These are phyloP conservation scores for Pseudanteris insignis DNA, from an alignment of 2,888 invertebrate species.

Conservation along the genomic window DNA sequence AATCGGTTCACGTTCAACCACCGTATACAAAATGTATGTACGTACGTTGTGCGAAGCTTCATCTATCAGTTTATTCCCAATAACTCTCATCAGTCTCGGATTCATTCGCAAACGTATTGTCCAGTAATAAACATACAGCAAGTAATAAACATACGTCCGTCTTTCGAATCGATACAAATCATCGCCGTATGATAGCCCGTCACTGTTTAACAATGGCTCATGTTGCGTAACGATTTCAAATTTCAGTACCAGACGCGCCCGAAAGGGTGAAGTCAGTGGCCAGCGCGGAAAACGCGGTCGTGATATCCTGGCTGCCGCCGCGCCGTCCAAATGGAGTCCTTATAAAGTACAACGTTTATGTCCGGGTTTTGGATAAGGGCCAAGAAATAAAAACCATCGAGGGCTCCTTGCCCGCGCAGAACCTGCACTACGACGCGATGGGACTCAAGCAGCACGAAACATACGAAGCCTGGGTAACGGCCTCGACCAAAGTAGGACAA, in stretches of 20 bases:
- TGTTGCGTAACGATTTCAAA: constrained; percentile 10
- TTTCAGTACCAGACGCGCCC: constrained; percentile 71
- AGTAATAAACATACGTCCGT: no score
- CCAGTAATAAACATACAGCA: no score
- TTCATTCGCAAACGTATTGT: no score
- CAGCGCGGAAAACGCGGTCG: constrained; percentile 70
- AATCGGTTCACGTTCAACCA: no score
- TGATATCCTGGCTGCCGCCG: constrained; percentile 75
- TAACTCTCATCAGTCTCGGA: no score
- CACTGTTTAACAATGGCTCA: not conserved
- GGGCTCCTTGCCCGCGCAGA: constrained; percentile 66
- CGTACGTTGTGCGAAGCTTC: no score
- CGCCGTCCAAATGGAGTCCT: constrained; percentile 72
- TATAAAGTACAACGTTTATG: constrained; percentile 72
- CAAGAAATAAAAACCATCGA: constrained; percentile 68
- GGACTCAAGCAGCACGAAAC: constrained; percentile 69
- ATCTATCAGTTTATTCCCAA: no score
- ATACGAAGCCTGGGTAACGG: constrained; percentile 73
- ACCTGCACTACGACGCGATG: constrained; percentile 69
- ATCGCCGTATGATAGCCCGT: no score
- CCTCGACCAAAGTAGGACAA: constrained; percentile 72
- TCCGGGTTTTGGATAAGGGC: constrained; percentile 69
- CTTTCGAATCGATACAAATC: no score
- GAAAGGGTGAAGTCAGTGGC: constrained; percentile 72
- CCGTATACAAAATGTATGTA: no score